Evolutionary conservation across 2,113 vertebrate species (phyloP).

Genomic region (Hydrolagus affinis): DNA sequence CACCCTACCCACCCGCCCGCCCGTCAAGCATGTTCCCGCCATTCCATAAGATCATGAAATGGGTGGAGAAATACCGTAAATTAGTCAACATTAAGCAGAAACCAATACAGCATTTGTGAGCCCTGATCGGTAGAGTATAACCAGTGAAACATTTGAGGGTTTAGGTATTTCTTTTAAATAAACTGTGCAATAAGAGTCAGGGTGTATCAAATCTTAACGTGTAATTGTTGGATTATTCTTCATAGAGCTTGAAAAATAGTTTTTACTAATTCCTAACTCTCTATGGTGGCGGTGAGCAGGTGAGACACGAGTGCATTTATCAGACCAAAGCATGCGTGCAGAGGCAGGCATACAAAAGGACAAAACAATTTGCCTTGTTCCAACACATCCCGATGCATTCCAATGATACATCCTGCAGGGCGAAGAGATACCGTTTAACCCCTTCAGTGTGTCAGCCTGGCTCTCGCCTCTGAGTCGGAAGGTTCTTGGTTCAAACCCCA

Average conservation of each 20-base stretch:
- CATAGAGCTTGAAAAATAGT: background rate
- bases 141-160: background rate
- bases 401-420: background rate
- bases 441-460: background rate
- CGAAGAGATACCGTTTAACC: background rate
- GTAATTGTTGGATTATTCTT: background rate
- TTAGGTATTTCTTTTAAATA: background rate
- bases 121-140: background rate
- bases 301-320: background rate
- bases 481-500: no score
- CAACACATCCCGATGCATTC: slow-evolving; percentile 25
- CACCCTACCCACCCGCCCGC: no score
- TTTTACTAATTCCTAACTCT: background rate
- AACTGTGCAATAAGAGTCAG: background rate
- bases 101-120: background rate
- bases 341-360: background rate
- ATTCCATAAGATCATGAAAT: no score
- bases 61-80: no score
- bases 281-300: background rate
- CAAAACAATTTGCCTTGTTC: slow-evolving; percentile 3
- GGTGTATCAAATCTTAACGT: no score
- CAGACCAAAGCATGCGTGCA: background rate
- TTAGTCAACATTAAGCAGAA: no score
- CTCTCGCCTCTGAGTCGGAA: no score
- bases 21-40: no score